Evolutionary conservation across 2,888 invertebrate species (phyloP), one percentile per base, ranked within the genome.

Genomic region (Eumacrocentrus americanus): DNA sequence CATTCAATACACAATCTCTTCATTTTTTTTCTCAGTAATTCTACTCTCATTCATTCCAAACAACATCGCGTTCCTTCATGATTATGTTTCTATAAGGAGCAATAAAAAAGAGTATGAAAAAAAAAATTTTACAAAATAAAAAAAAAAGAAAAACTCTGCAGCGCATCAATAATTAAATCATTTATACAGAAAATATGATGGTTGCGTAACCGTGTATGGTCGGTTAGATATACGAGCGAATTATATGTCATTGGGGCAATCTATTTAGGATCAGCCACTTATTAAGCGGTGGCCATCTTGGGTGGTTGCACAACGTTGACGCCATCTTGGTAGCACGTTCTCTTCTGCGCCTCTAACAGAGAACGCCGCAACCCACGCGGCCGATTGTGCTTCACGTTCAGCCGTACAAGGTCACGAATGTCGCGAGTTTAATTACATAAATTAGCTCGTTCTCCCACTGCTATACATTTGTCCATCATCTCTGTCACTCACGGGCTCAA

Each of bases 341-440:
- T n/a, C n/a, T n/a, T n/a, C 18, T 48, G 12, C 35, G 16, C 52
- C 47, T 38, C 47, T 47, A 16, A 25, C 40, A 58, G 57, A 50
- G 65, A 58, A 52, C 58, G 44, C 62, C 58, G 55, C 63, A 42
- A 57, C 72, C 65, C 69, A 70, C 71, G 67, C 67, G 53, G 55
- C 40, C 25, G 37, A 51, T 38, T 58, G 58, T 63, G 67, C 57
- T 68, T 63, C 60, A 64, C 70, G 69, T 70, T 71, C 69, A 68
- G 64, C 67, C 68, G 72, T 69, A 66, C 77, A 78, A 78, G 76
- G 77, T 77, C 76, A 72, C 66, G 67, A 73, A 66, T 77, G 72
- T 67, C 70, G 68, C 70, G 72, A 76, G 68, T 75, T 76, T 76
- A 78, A 78, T 78, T 78, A 76, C 72, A 75, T 72, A 69, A 78